These are phyloP conservation scores for Steinernema feltiae DNA, from an alignment of 1,140 invertebrate species.

Conservation along the genomic window DNA sequence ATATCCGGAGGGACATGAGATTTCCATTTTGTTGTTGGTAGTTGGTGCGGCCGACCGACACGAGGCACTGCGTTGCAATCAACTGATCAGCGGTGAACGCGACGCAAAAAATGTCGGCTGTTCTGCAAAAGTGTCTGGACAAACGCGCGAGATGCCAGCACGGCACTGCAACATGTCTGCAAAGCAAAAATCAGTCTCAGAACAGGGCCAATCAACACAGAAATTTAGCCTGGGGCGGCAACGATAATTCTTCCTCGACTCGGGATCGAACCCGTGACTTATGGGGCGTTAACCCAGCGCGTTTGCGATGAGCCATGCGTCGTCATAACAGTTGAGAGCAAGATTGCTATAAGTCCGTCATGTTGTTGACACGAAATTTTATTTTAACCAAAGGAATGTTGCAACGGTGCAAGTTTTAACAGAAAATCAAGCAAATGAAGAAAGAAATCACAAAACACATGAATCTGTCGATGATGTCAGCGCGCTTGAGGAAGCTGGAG, in stretches of 20 bases:
- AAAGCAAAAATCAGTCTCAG: neutral
- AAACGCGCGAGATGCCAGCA: neutral
- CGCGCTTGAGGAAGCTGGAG: too few species aligned
- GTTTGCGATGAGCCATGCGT: neutral
- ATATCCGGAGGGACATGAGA: neutral
- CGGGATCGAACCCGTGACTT: slow-evolving; percentile 3
- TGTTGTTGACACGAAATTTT: too few species aligned
- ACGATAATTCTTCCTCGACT: neutral
- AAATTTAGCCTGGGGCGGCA: slow-evolving; percentile 2
- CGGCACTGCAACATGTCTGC: neutral
- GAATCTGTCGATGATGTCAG: neutral
- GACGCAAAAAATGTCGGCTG: too few species aligned
- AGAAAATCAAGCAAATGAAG: neutral
- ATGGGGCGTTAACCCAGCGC: neutral
- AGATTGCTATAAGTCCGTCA: neutral
- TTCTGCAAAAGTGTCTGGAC: too few species aligned
- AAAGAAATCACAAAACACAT: neutral
- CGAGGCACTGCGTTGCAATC: too few species aligned
- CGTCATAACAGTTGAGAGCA: neutral
- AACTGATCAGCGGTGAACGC: too few species aligned
- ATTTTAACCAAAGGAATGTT: too few species aligned
- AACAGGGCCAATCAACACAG: neutral
- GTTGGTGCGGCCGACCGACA: neutral
- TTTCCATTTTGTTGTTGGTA: neutral
- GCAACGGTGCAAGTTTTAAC: too few species aligned